These are phyloP conservation scores for Microchirus variegatus DNA, from an alignment of 2,797 vertebrate species.

Conservation along the genomic window DNA sequence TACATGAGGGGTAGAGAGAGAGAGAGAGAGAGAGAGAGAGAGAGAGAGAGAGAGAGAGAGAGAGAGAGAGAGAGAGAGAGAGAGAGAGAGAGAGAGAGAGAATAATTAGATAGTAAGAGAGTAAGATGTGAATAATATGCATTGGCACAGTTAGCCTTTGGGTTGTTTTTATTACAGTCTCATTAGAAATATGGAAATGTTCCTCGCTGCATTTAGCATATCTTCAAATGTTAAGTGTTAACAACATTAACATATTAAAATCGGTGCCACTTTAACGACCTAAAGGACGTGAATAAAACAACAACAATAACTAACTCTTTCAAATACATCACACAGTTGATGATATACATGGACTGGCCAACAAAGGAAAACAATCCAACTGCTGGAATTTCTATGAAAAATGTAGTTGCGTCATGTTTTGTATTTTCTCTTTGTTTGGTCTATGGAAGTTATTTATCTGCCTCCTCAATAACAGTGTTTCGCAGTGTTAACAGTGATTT, in stretches of 20 bases:
- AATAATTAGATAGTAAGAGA: background rate
- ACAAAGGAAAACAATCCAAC: too few relatives aligned
- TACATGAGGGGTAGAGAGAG: background rate
- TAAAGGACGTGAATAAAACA: constrained; percentile 1
- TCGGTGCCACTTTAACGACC: background rate
- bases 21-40: background rate
- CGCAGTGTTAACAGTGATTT: too few relatives aligned
- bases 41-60: background rate
- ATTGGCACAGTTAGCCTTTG: constrained; percentile 3
- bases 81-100: background rate
- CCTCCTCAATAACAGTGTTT: too few relatives aligned
- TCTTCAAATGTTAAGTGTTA: constrained; percentile 1
- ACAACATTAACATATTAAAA: background rate
- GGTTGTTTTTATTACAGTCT: constrained; percentile 12
- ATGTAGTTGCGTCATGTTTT: too few relatives aligned
- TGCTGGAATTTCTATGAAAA: too few relatives aligned
- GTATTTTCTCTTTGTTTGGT: too few relatives aligned
- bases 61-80: background rate
- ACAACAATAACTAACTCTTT: background rate
- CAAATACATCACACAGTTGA: too few relatives aligned
- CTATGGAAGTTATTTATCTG: too few relatives aligned
- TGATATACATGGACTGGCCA: too few relatives aligned
- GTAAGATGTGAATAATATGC: constrained; percentile 1
- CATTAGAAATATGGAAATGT: constrained; percentile 18
- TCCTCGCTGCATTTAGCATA: constrained; percentile 2